phyloP scores from a whole-genome alignment of 2,888 invertebrate genomes.

The Coleophora flavipennella region DNA sequence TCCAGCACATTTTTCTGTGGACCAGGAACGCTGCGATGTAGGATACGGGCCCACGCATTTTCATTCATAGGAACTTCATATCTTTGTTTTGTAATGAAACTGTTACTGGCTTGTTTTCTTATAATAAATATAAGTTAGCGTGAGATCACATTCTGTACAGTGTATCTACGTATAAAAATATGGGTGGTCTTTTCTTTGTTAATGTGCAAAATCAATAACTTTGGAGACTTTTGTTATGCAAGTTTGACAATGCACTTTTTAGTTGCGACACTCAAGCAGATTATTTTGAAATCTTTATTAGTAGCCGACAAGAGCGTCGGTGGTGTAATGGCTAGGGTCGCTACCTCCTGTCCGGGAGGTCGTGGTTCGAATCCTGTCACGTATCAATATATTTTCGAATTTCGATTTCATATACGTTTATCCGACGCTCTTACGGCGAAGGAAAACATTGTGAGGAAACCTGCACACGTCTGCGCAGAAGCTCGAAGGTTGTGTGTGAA shows the following conservation, averaged over 20 bases:
- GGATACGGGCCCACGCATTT: slow-evolving; percentile 61
- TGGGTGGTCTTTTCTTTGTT: slow-evolving; percentile 48
- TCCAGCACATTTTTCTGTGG: background rate
- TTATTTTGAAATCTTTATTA: too few species aligned
- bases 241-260: background rate
- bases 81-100: slow-evolving; percentile 66
- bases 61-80: slow-evolving; percentile 57
- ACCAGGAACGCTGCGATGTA: slow-evolving; percentile 32
- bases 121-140: slow-evolving; percentile 44
- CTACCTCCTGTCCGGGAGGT: too few species aligned
- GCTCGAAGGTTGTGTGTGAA: too few species aligned
- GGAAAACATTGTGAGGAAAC: too few species aligned
- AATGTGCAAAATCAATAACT: slow-evolving; percentile 18
- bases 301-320: too few species aligned
- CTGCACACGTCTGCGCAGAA: too few species aligned
- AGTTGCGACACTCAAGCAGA: too few species aligned
- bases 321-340: too few species aligned
- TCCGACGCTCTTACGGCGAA: too few species aligned
- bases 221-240: background rate
- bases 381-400: too few species aligned
- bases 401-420: too few species aligned
- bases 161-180: slow-evolving; percentile 21
- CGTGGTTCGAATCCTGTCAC: too few species aligned
- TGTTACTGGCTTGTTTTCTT: slow-evolving; percentile 52
- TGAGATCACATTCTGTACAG: slow-evolving; percentile 23